These are phyloP conservation scores for Boulengeromyrus knoepffleri DNA, from an alignment of 2,113 vertebrate genomes.

Conservation along the genomic window DNA sequence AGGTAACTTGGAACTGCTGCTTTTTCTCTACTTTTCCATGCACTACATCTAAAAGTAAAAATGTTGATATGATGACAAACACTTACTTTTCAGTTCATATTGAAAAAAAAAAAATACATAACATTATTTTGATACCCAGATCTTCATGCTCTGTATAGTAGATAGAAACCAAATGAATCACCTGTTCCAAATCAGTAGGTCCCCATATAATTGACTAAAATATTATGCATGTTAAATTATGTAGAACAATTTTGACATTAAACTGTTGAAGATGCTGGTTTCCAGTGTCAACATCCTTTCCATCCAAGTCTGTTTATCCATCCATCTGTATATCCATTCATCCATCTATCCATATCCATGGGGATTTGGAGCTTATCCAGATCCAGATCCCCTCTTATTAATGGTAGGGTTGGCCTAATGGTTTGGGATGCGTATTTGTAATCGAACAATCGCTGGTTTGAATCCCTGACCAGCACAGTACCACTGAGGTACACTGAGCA, in stretches of 20 bases:
- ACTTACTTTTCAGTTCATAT: background rate
- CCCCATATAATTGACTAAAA: background rate
- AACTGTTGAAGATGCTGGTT: background rate
- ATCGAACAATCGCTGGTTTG: no score
- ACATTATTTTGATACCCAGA: background rate
- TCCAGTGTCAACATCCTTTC: background rate
- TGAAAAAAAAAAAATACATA: background rate
- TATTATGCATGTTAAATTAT: background rate
- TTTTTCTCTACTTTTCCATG: background rate
- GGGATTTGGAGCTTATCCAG: background rate
- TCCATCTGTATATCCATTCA: background rate
- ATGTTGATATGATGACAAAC: background rate
- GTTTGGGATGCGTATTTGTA: no score
- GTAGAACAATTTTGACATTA: background rate
- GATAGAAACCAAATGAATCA: background rate
- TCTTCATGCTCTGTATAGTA: background rate
- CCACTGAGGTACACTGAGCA: no score
- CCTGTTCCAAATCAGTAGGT: background rate
- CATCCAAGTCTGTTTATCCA: background rate
- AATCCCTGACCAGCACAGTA: no score
- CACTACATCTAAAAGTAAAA: background rate
- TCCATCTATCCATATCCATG: background rate
- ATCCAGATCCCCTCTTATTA: background rate
- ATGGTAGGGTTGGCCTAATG: no score
- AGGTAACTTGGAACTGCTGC: constrained; percentile 28